Evolutionary conservation across 2,888 invertebrate genomes (phyloP).

Genomic region (Folsomia manolachei): DNA sequence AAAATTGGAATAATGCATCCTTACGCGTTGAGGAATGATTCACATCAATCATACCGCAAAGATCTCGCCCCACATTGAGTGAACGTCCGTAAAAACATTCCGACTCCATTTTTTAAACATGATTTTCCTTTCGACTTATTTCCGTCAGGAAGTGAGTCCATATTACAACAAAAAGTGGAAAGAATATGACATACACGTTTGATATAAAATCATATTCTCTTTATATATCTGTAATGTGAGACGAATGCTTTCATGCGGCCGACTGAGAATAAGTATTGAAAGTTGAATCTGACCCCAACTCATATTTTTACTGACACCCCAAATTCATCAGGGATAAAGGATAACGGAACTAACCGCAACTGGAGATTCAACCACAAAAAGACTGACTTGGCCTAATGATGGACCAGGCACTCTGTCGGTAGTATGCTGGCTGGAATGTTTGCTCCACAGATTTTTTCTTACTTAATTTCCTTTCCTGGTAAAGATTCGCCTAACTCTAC

Average conservation of each 20-base stretch:
- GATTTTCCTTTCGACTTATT: conserved; percentile 3
- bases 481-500: neutral
- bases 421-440: neutral
- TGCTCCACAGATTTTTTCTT: too few species aligned
- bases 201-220: too few species aligned
- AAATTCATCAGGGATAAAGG: neutral
- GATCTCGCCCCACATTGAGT: too few species aligned
- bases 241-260: too few species aligned
- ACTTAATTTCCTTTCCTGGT: too few species aligned
- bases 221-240: too few species aligned
- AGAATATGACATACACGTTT: too few species aligned
- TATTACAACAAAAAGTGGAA: neutral
- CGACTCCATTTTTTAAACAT: neutral
- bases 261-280: neutral
- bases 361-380: neutral
- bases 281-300: neutral
- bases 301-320: neutral
- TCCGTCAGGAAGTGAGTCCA: neutral
- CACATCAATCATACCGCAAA: too few species aligned
- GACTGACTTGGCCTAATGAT: neutral
- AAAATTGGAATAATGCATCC: too few species aligned
- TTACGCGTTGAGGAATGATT: too few species aligned
- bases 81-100: neutral
- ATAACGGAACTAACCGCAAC: neutral
- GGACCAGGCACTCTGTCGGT: neutral